Percentiles rank a stretch among this genome's conserved stretches.
phyloP scores from a whole-genome alignment of 2,113 vertebrate genomes.

The Tupaia chinensis region DNA sequence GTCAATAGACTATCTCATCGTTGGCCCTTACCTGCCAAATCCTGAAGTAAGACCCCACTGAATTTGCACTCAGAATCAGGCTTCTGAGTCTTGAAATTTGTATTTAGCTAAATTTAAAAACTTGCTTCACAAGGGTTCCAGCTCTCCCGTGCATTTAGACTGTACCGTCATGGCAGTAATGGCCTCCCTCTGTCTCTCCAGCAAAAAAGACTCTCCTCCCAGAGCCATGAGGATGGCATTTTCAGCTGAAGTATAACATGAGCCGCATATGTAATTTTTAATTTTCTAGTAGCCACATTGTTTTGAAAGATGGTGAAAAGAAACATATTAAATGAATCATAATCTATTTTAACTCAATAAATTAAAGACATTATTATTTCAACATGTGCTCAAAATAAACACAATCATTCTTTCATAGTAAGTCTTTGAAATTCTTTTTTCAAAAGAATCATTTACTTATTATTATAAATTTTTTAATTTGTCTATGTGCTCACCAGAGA shows the following conservation, averaged over 20 bases:
- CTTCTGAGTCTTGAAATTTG: too few species aligned
- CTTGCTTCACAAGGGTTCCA: neutral
- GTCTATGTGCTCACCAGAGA: too few species aligned
- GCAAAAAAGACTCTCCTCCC: neutral
- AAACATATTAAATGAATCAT: neutral
- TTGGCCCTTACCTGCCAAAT: neutral
- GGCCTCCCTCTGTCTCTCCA: neutral
- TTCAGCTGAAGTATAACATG: neutral
- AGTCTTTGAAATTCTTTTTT: neutral
- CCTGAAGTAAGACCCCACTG: neutral
- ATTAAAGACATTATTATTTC: neutral
- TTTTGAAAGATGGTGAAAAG: neutral
- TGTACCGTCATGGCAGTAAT: neutral
- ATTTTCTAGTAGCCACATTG: neutral
- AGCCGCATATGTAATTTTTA: neutral
- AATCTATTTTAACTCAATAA: neutral
- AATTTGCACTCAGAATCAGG: neutral
- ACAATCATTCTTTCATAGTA: neutral
- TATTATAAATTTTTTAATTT: too few species aligned
- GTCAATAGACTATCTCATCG: neutral
- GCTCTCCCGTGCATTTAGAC: neutral
- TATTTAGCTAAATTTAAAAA: too few species aligned
- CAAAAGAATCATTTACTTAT: too few species aligned
- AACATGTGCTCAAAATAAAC: neutral
- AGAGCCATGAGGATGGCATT: neutral